Percentiles rank a stretch among this genome's conserved stretches.
Conservation (phyloP, 1,140 invertebrate species). For the Andrena cerasifolii region DNA sequence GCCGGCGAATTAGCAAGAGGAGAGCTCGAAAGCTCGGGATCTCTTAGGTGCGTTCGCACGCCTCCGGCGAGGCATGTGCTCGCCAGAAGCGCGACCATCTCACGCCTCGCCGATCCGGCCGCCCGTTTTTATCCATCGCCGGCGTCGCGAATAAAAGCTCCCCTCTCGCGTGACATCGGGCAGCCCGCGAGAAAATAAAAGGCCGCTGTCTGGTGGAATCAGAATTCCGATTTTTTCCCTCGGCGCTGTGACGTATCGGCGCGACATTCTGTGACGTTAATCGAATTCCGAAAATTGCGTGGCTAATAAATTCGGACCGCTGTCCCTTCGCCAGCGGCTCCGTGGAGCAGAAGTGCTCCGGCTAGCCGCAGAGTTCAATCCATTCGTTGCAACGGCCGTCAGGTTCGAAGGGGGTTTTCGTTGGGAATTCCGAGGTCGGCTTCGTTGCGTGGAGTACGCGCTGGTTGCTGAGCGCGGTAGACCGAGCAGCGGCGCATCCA, state of each 20-base stretch:
- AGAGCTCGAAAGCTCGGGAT: not conserved
- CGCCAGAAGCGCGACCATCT: conserved; percentile 44
- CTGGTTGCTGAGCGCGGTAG: not conserved
- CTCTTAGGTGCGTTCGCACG: not conserved
- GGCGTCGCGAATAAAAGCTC: not conserved
- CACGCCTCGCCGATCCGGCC: conserved; percentile 48
- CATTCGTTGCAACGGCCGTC: no score
- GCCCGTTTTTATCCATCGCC: not conserved
- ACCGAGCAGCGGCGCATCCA: conserved; percentile 17
- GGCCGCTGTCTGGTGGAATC: not conserved
- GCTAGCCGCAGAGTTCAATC: no score
- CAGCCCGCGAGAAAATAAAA: not conserved
- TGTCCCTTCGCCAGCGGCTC: no score
- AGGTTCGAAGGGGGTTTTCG: no score
- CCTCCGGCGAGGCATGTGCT: conserved; percentile 37
- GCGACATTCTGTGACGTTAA: no score
- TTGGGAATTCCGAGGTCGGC: no score
- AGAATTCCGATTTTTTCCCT: not conserved
- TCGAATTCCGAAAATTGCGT: no score
- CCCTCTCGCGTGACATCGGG: not conserved
- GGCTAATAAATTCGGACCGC: no score
- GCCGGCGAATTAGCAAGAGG: not conserved
- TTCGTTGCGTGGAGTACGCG: not conserved
- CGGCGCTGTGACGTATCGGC: no score
- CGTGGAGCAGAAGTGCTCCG: no score